phyloP scores from a whole-genome alignment of 2,888 invertebrate genomes.

The Eremobia ochroleuca region DNA sequence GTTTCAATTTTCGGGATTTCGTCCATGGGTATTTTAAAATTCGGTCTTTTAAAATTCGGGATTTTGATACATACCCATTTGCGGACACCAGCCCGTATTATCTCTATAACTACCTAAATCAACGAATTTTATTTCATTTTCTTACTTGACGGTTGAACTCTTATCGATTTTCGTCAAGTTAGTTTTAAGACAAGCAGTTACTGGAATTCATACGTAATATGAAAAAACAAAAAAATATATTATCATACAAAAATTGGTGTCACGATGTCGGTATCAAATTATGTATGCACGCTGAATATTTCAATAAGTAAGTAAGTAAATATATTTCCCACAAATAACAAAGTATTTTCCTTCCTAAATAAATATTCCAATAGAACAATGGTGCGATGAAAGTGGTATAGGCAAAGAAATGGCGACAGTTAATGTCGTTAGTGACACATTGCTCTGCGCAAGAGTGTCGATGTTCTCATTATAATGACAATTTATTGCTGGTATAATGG shows the following conservation, averaged over 20 bases:
- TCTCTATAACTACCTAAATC: too few relatives aligned
- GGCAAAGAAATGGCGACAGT: conserved; percentile 53
- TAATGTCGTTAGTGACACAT: conserved; percentile 55
- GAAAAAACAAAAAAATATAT: too few relatives aligned
- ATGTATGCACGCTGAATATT: neutral
- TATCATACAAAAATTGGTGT: too few relatives aligned
- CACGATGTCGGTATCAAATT: neutral
- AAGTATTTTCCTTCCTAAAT: conserved; percentile 38
- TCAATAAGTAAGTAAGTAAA: neutral
- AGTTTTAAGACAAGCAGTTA: neutral
- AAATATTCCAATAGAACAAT: conserved; percentile 44
- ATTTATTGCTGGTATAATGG: conserved; percentile 27
- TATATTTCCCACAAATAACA: conserved; percentile 19
- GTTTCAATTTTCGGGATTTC: too few relatives aligned
- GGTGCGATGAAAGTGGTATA: conserved; percentile 56
- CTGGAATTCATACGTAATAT: neutral
- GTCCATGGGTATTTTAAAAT: too few relatives aligned
- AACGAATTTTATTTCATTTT: neutral
- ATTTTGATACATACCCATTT: too few relatives aligned
- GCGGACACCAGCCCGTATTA: too few relatives aligned
- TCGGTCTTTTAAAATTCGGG: too few relatives aligned
- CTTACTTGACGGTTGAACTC: neutral
- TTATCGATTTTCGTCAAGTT: neutral
- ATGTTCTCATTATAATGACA: conserved; percentile 43
- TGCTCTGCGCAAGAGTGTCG: conserved; percentile 32